Evolutionary conservation across 2,888 invertebrate species (phyloP).

Genomic region (Enoplolaimus lenunculus): DNA sequence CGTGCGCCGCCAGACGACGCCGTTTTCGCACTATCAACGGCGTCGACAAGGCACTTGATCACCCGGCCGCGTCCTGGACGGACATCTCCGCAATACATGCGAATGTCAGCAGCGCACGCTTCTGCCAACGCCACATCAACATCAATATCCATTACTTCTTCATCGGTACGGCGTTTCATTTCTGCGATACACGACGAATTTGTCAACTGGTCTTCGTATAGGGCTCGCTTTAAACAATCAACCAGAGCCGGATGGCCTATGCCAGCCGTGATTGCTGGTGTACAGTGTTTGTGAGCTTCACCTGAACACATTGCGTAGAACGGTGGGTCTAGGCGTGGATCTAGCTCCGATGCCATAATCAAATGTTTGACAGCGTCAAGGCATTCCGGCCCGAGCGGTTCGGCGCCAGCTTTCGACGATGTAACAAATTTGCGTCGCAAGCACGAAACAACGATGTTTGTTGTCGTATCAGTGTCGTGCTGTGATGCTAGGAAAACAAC

Average conservation of each 20-base stretch:
- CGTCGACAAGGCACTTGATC: slow-evolving; percentile 36
- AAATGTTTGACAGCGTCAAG: slow-evolving; percentile 26
- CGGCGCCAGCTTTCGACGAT: neutral
- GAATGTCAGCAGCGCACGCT: slow-evolving; percentile 65
- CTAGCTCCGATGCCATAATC: slow-evolving; percentile 52
- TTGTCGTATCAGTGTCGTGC: slow-evolving; percentile 21
- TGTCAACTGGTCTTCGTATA: slow-evolving; percentile 39
- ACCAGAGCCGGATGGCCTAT: slow-evolving; percentile 54
- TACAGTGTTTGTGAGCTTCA: slow-evolving; percentile 44
- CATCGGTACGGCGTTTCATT: slow-evolving; percentile 70
- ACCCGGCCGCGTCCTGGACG: slow-evolving; percentile 71
- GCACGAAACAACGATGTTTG: slow-evolving; percentile 22
- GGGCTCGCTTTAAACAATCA: slow-evolving; percentile 65
- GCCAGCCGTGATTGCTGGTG: slow-evolving; percentile 43
- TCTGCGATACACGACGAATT: slow-evolving; percentile 47
- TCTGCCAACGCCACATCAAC: slow-evolving; percentile 78
- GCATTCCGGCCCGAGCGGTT: neutral
- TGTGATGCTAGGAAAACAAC: slow-evolving; percentile 27
- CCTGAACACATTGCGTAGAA: slow-evolving; percentile 61
- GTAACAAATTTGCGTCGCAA: neutral
- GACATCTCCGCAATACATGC: slow-evolving; percentile 47
- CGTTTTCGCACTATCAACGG: slow-evolving; percentile 28
- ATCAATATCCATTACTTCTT: slow-evolving; percentile 76
- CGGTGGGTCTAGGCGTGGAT: slow-evolving; percentile 75
- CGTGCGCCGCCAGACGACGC: slow-evolving; percentile 12